Base-by-base conservation (phyloP, 1,140 invertebrate genomes). In the Asobara japonica region DNA sequence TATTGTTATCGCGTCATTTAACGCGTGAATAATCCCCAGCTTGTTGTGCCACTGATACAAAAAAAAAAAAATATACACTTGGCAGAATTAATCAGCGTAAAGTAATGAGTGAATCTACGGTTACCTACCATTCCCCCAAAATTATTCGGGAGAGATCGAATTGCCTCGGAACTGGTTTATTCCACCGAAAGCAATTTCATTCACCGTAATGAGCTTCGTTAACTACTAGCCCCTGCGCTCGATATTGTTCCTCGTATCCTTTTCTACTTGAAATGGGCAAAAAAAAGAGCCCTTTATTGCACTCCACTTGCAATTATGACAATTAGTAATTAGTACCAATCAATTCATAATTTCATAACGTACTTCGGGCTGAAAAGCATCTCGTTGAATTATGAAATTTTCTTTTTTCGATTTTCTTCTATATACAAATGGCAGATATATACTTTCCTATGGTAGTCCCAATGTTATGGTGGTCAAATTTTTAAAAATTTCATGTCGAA, bases 191-290 rank as follows among this genome's bases (percentile, higher is more conserved):
- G 20, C 51, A 56, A 56, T 56, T 27, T 20, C 51, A 56, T 56
- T 56, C 13, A 8, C 51, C 18, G 8, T 56, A 56, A 56, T 27
- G 51, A 56, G 51, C 51, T 56, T 56, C 51, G 51, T 56, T 56
- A 56, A 27, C 51, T 13, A 45, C 51, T 8, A 10, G 41, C 41
- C 41, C n/a, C 16, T 45, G 41, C 41, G 4, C 2, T 56, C 51
- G 22, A 56, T 56, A 56, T 20, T 27, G 2, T 27, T 56, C 22
- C 1, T 56, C 22, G 2, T 11, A 56, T 10, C 51, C 10, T 25
- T 18, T 51, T 51, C 18, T 56, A 18, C 5, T 1, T 2, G n/a
- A 62, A 62, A 62, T 30, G 27, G n/a, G 31, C 8, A n/a, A n/a
- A n/a, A n/a, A n/a, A n/a, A n/a, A n/a, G n/a, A n/a, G n/a, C n/a